phyloP scores from a whole-genome alignment of 2,888 invertebrate species.

The Miltochrista miniata region DNA sequence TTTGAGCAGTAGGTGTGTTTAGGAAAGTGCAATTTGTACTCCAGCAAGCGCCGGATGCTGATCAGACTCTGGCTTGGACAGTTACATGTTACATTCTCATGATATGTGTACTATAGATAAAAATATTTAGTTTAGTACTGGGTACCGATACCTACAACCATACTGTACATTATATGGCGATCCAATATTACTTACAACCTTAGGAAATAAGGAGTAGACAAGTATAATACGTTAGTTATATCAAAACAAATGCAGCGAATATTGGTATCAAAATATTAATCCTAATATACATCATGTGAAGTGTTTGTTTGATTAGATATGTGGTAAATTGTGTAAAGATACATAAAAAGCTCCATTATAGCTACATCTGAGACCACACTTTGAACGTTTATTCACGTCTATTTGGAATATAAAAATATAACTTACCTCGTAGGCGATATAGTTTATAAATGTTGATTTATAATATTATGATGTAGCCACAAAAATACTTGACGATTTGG shows the following conservation, averaged over 20 bases:
- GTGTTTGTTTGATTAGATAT: slow-evolving; percentile 76
- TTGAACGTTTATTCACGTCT: slow-evolving; percentile 49
- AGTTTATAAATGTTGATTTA: slow-evolving; percentile 46
- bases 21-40: slow-evolving; percentile 46
- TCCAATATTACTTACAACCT: slow-evolving; percentile 69
- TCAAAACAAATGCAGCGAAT: slow-evolving; percentile 78
- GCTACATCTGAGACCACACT: slow-evolving; percentile 50
- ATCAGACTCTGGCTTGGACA: slow-evolving; percentile 62
- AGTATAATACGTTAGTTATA: slow-evolving; percentile 73
- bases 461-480: slow-evolving; percentile 44
- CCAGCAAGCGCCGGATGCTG: slow-evolving; percentile 57
- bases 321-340: slow-evolving; percentile 75
- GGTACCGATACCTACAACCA: slow-evolving; percentile 74
- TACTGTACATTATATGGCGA: slow-evolving; percentile 76
- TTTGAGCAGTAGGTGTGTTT: slow-evolving; percentile 58
- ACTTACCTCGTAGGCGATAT: slow-evolving; percentile 59
- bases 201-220: slow-evolving; percentile 67
- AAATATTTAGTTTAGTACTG: slow-evolving; percentile 67
- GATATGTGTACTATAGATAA: slow-evolving; percentile 80
- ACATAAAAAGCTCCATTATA: slow-evolving; percentile 61
- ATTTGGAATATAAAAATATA: slow-evolving; percentile 75
- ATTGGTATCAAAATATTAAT: slow-evolving; percentile 81
- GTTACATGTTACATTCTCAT: slow-evolving; percentile 71
- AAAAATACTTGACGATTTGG: slow-evolving; percentile 56
- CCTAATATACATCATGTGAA: slow-evolving; percentile 70